phyloP scores from a whole-genome alignment of 1,140 invertebrate genomes.

The Drosophila ananassae region DNA sequence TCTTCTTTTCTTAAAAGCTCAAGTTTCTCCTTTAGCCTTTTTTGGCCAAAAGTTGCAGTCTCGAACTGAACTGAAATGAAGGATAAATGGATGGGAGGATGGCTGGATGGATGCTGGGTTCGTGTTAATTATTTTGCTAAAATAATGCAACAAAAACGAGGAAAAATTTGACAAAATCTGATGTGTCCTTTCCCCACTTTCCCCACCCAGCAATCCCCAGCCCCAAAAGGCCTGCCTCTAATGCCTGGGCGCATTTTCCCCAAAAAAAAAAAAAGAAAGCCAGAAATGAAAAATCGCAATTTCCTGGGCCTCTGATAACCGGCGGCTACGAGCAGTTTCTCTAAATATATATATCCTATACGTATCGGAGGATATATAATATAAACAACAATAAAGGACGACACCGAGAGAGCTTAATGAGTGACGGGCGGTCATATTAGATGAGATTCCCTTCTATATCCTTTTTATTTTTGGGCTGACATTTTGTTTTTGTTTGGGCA shows the following conservation, averaged over 20 bases:
- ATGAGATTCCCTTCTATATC: conserved; percentile 34
- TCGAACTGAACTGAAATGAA: conserved; percentile 3
- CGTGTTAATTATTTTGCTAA: conserved; percentile 80
- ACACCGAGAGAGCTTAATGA: conserved; percentile 69
- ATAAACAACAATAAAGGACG: conserved; percentile 65
- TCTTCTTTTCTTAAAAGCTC: too few relatives aligned
- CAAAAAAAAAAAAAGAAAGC: conserved; percentile 20
- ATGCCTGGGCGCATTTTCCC: conserved; percentile 4
- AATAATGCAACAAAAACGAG: conserved; percentile 53
- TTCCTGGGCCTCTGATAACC: conserved; percentile 70
- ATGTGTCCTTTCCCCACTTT: conserved; percentile 40
- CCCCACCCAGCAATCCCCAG: too few relatives aligned
- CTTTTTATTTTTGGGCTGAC: neutral
- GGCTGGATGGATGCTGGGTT: conserved; percentile 44
- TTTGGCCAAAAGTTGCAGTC: conserved; percentile 1
- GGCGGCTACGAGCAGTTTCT: conserved; percentile 55
- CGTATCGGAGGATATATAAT: neutral
- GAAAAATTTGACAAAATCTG: conserved; percentile 77
- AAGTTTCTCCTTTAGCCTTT: neutral
- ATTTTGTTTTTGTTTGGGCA: conserved; percentile 22
- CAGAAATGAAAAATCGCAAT: conserved; percentile 80
- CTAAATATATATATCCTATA: neutral
- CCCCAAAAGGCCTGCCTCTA: too few relatives aligned
- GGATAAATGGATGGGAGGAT: conserved; percentile 13
- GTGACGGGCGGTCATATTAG: conserved; percentile 80